A percentile compares a stretch with the other conserved stretches of the same genome.
Evolutionary conservation across 2,888 invertebrate genomes (phyloP).

Genomic region (Zeuzera pyrina): DNA sequence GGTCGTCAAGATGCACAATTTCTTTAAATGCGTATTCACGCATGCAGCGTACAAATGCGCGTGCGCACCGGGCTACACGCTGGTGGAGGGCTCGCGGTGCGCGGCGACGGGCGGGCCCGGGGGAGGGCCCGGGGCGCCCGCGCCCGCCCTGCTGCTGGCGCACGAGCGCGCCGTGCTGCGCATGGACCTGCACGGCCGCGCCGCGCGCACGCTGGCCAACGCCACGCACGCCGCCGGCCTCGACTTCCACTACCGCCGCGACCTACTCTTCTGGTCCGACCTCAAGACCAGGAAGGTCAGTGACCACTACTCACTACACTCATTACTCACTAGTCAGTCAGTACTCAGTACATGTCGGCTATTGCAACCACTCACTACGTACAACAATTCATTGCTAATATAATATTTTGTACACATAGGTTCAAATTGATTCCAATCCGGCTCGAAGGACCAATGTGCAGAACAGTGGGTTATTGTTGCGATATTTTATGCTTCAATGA

Average conservation of each 20-base stretch:
- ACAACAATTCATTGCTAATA: no score
- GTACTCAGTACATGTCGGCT: no score
- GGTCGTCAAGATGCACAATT: no score
- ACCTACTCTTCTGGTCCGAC: conserved; percentile 92
- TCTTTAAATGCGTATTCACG: neutral
- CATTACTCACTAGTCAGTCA: no score
- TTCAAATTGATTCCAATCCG: no score
- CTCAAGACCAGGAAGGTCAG: conserved; percentile 85
- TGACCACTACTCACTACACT: neutral
- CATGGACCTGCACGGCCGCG: conserved; percentile 79
- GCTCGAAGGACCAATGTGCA: no score
- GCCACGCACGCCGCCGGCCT: conserved; percentile 89
- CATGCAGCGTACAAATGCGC: conserved; percentile 81
- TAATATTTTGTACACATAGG: no score
- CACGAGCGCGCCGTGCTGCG: conserved; percentile 81
- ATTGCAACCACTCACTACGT: no score
- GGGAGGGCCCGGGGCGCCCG: conserved; percentile 59
- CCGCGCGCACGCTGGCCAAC: conserved; percentile 79
- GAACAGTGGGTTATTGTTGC: no score
- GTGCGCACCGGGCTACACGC: conserved; percentile 84
- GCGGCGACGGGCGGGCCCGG: no score
- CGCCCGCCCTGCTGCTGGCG: conserved; percentile 77
- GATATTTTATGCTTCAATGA: no score
- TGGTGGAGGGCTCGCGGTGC: conserved; percentile 75
- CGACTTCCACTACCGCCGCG: conserved; percentile 85